Evolutionary conservation across 2,888 invertebrate species (phyloP), one percentile per base, ranked within the genome.

Genomic region (Acanthococcus lagerstroemiae): DNA sequence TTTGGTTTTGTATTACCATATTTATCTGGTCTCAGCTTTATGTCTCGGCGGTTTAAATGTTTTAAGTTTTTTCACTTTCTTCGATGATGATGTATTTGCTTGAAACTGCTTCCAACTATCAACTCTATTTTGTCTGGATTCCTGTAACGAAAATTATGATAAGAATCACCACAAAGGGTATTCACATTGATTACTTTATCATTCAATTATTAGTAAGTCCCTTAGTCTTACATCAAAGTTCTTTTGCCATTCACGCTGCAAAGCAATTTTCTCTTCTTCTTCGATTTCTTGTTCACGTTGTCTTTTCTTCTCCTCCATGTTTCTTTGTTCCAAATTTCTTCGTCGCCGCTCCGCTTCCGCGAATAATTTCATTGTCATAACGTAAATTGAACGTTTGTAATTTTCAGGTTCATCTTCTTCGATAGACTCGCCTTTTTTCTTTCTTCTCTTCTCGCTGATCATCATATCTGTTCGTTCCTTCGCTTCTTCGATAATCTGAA

Each of bases 401-500:
- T 89, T 89, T 57, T 79, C 81, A 19, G 89, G 88, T 73, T 90
- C 88, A 77, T 91, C 90, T 77, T 90, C 90, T 73, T 95, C 95
- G 68, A 95, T 88, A 75, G 88, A 88, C 50, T 90, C 90, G 69
- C 95, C 95, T 75, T 95, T 95, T 79, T 89, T 95, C 76, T 95
- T 95, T 77, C 95, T 95, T 71, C 87, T 84, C 76, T 96, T 96
- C 74, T 96, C 95, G 69, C 87, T 83, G 75, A 91, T 92, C 87
- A 91, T 92, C 73, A 92, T 86, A 76, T 96, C 93, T 22, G 95
- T 93, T 71, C 95, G 80, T 61, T 89, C 92, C 77, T 91, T 92
- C 0, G 97, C 99, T 77, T 99, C 99, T 75, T 95, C 93, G 70
- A 97, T 94, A 69, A 99, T 88, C 73, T 95, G 95, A 78, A 95